Percentiles rank a stretch among this genome's conserved stretches.
phyloP scores from a whole-genome alignment of 2,113 vertebrate species.

The Bothrops jararaca region DNA sequence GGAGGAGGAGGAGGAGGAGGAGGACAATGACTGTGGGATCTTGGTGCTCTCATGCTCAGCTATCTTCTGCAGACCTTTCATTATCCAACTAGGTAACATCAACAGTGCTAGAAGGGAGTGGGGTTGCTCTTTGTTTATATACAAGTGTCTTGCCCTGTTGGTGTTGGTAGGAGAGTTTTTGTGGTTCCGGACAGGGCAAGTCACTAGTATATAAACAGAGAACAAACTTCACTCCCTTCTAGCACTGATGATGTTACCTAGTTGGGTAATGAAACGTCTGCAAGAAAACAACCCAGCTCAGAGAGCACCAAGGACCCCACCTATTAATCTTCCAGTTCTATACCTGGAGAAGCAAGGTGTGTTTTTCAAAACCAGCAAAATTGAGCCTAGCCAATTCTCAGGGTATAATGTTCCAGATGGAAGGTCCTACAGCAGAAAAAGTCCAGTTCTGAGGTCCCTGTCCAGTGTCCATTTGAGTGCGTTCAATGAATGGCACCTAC shows the following conservation, averaged over 20 bases:
- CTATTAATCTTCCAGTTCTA: neutral
- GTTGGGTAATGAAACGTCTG: neutral
- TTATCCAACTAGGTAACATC: no score
- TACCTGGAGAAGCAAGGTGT: neutral
- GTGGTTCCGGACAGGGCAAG: neutral
- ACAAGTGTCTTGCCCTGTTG: neutral
- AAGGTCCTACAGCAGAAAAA: no score
- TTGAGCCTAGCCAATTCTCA: neutral
- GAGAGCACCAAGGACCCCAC: no score
- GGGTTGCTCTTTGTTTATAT: neutral
- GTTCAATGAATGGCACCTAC: neutral
- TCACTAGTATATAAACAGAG: neutral
- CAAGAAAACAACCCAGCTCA: neutral
- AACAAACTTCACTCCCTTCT: neutral
- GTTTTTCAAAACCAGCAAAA: neutral
- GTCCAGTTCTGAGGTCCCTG: no score
- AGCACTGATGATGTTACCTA: no score
- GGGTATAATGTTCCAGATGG: neutral
- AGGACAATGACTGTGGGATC: no score
- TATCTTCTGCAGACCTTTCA: no score
- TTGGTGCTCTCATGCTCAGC: no score
- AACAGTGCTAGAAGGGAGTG: no score
- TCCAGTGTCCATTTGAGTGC: neutral
- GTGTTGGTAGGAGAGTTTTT: neutral
- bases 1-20: no score